Evolutionary conservation across 2,797 vertebrate species (phyloP), one percentile per base, ranked within the genome.

Genomic region (Paratrypauchen microcephalus): DNA sequence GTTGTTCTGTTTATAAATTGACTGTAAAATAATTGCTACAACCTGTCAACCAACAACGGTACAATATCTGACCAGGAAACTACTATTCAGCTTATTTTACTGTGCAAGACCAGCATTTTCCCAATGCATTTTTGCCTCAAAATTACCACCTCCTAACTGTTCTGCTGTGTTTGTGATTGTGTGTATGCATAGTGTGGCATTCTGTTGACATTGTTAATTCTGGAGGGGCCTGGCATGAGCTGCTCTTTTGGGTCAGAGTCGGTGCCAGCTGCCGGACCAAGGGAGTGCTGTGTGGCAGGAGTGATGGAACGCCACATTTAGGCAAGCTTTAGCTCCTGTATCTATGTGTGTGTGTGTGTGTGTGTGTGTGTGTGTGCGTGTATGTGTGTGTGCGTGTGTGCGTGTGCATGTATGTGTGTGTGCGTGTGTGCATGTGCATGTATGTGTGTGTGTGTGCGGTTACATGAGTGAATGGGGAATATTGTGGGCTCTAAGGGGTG

Each of bases 291-390:
- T 24, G 58, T 91, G 89, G 82, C 91, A 89, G 85, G 71, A 68
- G 61, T 91, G 91, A 91, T 92, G 85, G 85, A 92, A 84, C 83
- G 90, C 83, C 78, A 84, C 85, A 88, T 82, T 89, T 85, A 88
- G 79, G 72, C 57, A 18, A 70, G 81, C 69, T 79, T 80, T 76
- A 45, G 73, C 81, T 77, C 24, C n/a, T 69, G 61, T 66, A 70
- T 65, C 68, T 78, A 62, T 41, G 32, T 36, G 32, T 36, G 32
- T 0, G 32, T 36, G 32, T 36, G 2, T 80, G 28, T 63, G 65
- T 70, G 48, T 68, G 26, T 30, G 19, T 68, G 63, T 71, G 28
- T 65, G 63, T 66, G 50, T 54, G 73, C 64, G 63, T 66, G 50
- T 54, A 72, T 57, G 71, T 65, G 71, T 79, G 69, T 59, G 41